phyloP scores from a whole-genome alignment of 2,113 vertebrate species.

The Gavialis gangeticus region DNA sequence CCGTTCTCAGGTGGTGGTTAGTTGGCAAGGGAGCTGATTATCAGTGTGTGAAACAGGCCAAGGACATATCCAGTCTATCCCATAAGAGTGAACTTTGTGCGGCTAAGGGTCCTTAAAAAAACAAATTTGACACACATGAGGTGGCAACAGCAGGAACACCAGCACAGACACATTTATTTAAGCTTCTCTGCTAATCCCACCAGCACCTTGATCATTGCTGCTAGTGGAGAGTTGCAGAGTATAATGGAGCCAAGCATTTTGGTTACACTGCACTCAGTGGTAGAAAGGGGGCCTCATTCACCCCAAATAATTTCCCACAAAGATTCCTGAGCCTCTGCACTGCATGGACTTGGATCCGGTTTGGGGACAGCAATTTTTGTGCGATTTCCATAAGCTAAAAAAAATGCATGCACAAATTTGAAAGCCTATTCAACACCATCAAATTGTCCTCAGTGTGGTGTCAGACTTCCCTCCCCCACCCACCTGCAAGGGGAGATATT shows the following conservation, averaged over 20 bases:
- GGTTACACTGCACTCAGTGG: not conserved
- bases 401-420: not conserved
- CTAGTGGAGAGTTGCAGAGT: not conserved
- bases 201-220: not conserved
- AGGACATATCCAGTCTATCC: not conserved
- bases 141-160: not conserved
- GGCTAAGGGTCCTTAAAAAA: not conserved
- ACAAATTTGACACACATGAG: not conserved
- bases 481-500: not conserved
- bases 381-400: not conserved
- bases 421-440: not conserved
- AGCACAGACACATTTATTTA: not conserved
- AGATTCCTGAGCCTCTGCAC: no score
- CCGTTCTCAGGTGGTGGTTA: not conserved
- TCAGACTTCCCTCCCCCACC: not conserved
- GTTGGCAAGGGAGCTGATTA: not conserved
- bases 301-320: no score
- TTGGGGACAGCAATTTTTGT: not conserved
- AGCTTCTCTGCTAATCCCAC: not conserved
- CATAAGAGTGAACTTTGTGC: rapidly evolving
- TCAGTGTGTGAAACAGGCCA: not conserved
- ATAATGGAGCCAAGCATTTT: not conserved
- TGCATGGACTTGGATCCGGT: not conserved
- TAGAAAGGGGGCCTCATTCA: not conserved
- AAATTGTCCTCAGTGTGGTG: not conserved